phyloP scores from a whole-genome alignment of 2,888 invertebrate genomes.

The Mimachlamys varia region DNA sequence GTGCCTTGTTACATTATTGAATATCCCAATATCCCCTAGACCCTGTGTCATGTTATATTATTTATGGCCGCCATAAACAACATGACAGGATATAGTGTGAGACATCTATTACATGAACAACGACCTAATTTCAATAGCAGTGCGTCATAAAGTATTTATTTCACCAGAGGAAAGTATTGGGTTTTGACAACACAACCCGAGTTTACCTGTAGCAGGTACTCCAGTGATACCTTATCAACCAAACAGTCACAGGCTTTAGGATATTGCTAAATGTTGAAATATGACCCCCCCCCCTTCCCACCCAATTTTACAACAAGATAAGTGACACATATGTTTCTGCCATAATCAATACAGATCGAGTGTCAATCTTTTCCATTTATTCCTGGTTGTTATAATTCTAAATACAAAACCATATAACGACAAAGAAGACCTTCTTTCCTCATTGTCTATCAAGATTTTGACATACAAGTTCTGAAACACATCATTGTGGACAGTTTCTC shows the following conservation, averaged over 20 bases:
- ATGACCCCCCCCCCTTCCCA: neutral
- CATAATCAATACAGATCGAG: neutral
- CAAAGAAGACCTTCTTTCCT: too few species aligned
- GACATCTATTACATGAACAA: neutral
- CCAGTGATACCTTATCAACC: neutral
- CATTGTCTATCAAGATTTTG: too few species aligned
- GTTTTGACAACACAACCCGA: neutral
- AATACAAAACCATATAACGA: neutral
- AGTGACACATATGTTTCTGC: neutral
- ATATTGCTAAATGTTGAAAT: neutral
- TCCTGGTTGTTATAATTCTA: neutral
- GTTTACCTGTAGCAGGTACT: neutral
- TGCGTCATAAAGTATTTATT: neutral
- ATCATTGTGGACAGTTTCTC: too few species aligned
- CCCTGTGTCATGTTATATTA: neutral
- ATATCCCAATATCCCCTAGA: neutral
- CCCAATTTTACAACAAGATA: neutral
- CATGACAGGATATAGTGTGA: neutral
- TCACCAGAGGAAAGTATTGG: neutral
- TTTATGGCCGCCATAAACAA: neutral
- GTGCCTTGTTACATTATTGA: neutral
- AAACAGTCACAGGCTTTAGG: neutral
- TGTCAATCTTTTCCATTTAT: neutral
- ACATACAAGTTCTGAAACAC: too few species aligned
- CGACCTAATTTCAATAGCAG: neutral